Conservation (phyloP, 2,888 invertebrate species). For the Balanococcus diminutus region DNA sequence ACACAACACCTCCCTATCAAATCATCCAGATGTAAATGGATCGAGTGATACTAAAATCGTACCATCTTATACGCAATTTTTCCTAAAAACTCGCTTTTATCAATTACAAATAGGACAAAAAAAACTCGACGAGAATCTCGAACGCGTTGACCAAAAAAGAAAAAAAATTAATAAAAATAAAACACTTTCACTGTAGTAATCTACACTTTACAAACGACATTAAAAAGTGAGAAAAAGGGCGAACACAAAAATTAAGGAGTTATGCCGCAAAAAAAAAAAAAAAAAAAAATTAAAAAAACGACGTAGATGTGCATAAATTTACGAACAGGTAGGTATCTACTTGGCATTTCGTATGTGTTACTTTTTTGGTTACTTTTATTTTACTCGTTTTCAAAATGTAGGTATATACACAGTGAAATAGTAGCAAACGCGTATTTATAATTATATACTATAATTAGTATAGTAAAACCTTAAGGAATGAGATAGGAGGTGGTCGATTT, state of each 20-base stretch:
- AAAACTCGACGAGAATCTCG: no score
- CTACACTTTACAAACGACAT: not conserved
- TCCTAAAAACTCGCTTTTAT: not conserved
- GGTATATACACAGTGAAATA: not conserved
- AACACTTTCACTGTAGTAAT: no score
- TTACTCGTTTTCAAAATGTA: not conserved
- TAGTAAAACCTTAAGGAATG: constrained; percentile 44
- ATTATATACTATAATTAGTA: not conserved
- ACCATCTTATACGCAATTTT: not conserved
- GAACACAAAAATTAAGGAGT: no score
- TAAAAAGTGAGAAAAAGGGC: no score
- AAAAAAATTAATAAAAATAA: not conserved
- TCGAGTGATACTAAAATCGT: not conserved
- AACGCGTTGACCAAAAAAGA: no score
- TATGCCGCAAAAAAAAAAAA: no score
- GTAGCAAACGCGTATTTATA: not conserved
- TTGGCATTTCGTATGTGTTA: not conserved
- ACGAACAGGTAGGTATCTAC: no score
- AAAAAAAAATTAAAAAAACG: no score
- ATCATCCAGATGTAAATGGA: not conserved
- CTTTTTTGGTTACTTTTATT: not conserved
- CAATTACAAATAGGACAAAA: not conserved
- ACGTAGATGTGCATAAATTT: no score
- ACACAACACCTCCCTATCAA: no score
- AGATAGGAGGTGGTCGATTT: constrained; percentile 43